Evolutionary conservation across 2,888 invertebrate species (phyloP).

Genomic region (Tanaodytes sp.): DNA sequence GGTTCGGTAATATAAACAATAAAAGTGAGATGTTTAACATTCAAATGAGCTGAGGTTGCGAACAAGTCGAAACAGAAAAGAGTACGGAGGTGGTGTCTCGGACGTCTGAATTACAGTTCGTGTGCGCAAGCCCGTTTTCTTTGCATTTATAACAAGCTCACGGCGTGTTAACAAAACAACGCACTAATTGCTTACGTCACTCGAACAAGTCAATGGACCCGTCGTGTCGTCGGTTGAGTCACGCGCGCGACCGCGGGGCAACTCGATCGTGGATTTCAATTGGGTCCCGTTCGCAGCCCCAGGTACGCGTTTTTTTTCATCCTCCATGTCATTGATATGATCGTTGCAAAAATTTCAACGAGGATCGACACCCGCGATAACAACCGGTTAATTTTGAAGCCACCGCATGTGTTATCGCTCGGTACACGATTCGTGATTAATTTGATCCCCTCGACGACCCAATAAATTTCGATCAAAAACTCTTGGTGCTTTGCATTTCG

Average conservation of each 20-base stretch:
- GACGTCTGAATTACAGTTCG: slow-evolving; percentile 34
- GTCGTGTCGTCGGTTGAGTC: slow-evolving; percentile 66
- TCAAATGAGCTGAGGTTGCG: slow-evolving; percentile 29
- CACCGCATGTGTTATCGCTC: slow-evolving; percentile 32
- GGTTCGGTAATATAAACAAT: slow-evolving; percentile 33
- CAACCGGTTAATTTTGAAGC: slow-evolving; percentile 44
- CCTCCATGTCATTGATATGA: too few relatives aligned
- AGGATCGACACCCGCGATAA: slow-evolving; percentile 24
- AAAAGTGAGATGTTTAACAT: slow-evolving; percentile 39
- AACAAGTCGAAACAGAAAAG: slow-evolving; percentile 35
- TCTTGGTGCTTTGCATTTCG: slow-evolving; percentile 15
- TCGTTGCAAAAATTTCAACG: too few relatives aligned
- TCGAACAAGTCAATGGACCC: slow-evolving; percentile 69
- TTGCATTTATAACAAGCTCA: slow-evolving; percentile 42
- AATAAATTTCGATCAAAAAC: slow-evolving; percentile 46
- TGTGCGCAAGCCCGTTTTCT: slow-evolving; percentile 40
- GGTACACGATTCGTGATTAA: slow-evolving; percentile 48
- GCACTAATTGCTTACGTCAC: slow-evolving; percentile 71
- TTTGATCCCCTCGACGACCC: slow-evolving; percentile 30
- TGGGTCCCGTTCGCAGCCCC: too few relatives aligned
- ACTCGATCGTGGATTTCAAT: slow-evolving; percentile 64
- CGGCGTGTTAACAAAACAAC: slow-evolving; percentile 53
- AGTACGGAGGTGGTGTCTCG: slow-evolving; percentile 25
- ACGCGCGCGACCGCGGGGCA: slow-evolving; percentile 59
- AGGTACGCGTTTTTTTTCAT: too few relatives aligned